These are phyloP conservation scores for Drosophila leontia DNA, from an alignment of 1,140 invertebrate genomes.

Conservation along the genomic window DNA sequence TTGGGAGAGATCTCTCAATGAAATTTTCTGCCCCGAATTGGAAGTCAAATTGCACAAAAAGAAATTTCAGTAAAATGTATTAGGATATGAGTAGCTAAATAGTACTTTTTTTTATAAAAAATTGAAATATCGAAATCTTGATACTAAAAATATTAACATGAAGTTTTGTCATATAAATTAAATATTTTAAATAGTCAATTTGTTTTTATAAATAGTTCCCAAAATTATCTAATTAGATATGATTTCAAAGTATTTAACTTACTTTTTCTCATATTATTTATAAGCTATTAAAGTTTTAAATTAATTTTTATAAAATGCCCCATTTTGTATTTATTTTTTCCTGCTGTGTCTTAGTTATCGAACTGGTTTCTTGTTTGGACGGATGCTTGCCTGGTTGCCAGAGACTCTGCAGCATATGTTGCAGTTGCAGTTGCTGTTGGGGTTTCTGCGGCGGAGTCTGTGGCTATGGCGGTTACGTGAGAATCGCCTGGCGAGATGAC, in stretches of 20 bases:
- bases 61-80: neutral
- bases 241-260: too few relatives aligned
- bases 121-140: too few relatives aligned
- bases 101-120: too few relatives aligned
- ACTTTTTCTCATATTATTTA: neutral
- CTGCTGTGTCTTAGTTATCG: conserved; percentile 31
- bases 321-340: neutral
- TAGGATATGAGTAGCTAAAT: neutral
- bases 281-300: neutral
- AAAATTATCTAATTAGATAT: too few relatives aligned
- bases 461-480: conserved; percentile 63
- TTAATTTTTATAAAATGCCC: neutral
- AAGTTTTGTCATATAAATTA: too few relatives aligned
- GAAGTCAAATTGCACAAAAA: neutral
- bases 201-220: too few relatives aligned
- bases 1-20: conserved; percentile 37
- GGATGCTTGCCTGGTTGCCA: conserved; percentile 20
- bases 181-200: too few relatives aligned
- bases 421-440: conserved; percentile 32
- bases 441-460: conserved; percentile 32
- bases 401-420: conserved; percentile 64
- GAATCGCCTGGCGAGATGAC: conserved; percentile 53
- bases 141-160: too few relatives aligned
- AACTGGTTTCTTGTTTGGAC: conserved; percentile 55
- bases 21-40: conserved; percentile 38